Conservation (phyloP, 1,140 invertebrate species). For the Hyles euphorbiae region DNA sequence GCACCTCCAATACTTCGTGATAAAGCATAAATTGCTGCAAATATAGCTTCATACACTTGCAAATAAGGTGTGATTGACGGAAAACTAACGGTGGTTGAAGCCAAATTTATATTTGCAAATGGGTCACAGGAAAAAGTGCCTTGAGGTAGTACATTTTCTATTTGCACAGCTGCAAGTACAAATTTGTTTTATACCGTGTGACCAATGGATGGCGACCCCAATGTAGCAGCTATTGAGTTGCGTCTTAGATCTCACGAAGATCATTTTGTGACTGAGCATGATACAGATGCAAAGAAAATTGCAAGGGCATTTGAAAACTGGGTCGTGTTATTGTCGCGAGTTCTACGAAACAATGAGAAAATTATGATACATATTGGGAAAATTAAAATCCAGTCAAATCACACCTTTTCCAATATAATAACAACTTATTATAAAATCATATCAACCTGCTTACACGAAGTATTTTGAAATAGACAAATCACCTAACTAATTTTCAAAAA, state of each 20-base stretch:
- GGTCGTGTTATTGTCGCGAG: too few species aligned
- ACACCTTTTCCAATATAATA: too few species aligned
- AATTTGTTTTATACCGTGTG: slow-evolving; percentile 31
- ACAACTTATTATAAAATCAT: too few species aligned
- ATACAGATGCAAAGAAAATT: too few species aligned
- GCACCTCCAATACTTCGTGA: slow-evolving; percentile 25
- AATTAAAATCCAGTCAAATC: too few species aligned
- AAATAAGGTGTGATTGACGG: slow-evolving; percentile 44
- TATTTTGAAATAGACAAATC: too few species aligned
- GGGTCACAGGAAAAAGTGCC: slow-evolving; percentile 32
- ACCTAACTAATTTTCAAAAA: too few species aligned
- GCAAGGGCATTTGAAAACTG: too few species aligned
- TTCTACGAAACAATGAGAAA: too few species aligned
- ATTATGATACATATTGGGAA: too few species aligned
- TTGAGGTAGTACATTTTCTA: slow-evolving; percentile 17
- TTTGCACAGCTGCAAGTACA: slow-evolving; percentile 20
- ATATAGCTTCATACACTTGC: slow-evolving; percentile 22
- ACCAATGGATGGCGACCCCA: slow-evolving; percentile 49
- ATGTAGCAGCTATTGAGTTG: slow-evolving; percentile 32
- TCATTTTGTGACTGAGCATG: not conserved
- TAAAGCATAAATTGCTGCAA: slow-evolving; percentile 31
- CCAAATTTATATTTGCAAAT: slow-evolving; percentile 23
- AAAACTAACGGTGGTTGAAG: slow-evolving; percentile 41
- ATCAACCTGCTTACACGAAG: too few species aligned
- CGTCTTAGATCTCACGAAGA: slow-evolving; percentile 20